Percentiles rank a stretch among this genome's conserved stretches.
These are phyloP conservation scores for Delia radicum DNA, from an alignment of 1,140 invertebrate species.

Conservation along the genomic window DNA sequence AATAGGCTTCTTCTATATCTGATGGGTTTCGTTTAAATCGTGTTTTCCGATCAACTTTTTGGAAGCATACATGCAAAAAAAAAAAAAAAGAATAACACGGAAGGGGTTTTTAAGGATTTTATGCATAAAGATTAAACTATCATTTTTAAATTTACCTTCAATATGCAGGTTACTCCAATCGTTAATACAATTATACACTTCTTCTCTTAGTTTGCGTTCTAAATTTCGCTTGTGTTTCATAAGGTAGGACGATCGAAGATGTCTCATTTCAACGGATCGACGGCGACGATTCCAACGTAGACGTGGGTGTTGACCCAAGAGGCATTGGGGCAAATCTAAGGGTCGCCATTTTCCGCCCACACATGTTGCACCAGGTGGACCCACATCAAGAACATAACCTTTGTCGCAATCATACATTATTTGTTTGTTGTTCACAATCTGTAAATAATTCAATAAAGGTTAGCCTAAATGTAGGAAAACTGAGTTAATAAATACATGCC, in stretches of 20 bases:
- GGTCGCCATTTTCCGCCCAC: slow-evolving; percentile 54
- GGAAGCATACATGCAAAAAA: background rate
- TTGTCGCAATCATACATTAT: slow-evolving; percentile 96
- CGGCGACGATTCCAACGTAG: slow-evolving; percentile 74
- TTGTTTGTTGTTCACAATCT: slow-evolving; percentile 88
- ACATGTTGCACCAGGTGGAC: slow-evolving; percentile 79
- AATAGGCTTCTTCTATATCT: slow-evolving; percentile 46
- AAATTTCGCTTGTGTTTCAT: slow-evolving; percentile 54
- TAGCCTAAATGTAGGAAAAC: background rate
- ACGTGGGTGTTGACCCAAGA: slow-evolving; percentile 79
- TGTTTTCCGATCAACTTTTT: background rate
- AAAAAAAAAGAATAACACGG: background rate
- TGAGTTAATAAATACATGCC: background rate
- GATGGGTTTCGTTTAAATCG: slow-evolving; percentile 35
- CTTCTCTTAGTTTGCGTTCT: slow-evolving; percentile 30
- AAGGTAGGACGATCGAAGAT: slow-evolving; percentile 58
- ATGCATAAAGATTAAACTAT: no score
- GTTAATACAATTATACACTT: background rate
- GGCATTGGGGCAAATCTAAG: slow-evolving; percentile 59
- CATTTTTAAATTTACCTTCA: background rate
- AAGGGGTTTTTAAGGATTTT: no score
- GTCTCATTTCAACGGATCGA: slow-evolving; percentile 62
- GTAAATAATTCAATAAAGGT: slow-evolving; percentile 17
- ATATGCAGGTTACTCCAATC: background rate
- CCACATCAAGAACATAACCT: slow-evolving; percentile 81